A percentile compares a stretch with the other conserved stretches of the same genome.
Evolutionary conservation across 2,113 vertebrate species (phyloP).

Genomic region (Ardeotis arabs): DNA sequence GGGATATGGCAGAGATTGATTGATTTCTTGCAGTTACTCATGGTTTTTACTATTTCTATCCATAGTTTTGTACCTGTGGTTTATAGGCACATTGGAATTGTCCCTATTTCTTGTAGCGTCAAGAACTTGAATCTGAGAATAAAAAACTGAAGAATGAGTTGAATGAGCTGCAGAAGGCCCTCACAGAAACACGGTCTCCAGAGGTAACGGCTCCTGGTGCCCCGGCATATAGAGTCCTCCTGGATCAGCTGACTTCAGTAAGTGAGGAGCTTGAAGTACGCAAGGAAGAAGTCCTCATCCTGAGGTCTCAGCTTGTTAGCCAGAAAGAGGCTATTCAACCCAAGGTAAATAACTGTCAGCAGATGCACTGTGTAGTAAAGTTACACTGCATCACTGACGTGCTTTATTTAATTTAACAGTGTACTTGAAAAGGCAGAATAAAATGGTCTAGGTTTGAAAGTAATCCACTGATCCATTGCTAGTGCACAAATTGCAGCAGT

Average conservation of each 20-base stretch:
- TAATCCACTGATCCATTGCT: background rate
- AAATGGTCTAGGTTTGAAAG: background rate
- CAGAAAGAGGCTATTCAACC: slow-evolving; percentile 95
- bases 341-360: slow-evolving; percentile 78
- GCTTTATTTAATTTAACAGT: background rate
- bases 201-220: slow-evolving; percentile 85
- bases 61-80: background rate
- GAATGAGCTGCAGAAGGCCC: slow-evolving; percentile 88
- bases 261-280: slow-evolving; percentile 96
- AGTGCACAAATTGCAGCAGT: background rate
- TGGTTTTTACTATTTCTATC: background rate
- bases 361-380: background rate
- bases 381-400: accelerated
- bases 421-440: background rate
- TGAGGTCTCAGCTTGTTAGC: slow-evolving; percentile 96
- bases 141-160: slow-evolving; percentile 95
- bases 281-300: slow-evolving; percentile 96
- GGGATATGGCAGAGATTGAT: background rate
- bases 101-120: slow-evolving; percentile 80
- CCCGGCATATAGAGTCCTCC: slow-evolving; percentile 90
- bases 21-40: background rate
- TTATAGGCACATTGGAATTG: background rate
- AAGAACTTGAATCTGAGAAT: slow-evolving; percentile 97
- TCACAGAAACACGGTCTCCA: slow-evolving; percentile 81
- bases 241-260: slow-evolving; percentile 92